Percentiles rank a stretch among this genome's conserved stretches.
These are phyloP conservation scores for Zaprionus taronus DNA, from an alignment of 1,140 invertebrate genomes.

Conservation along the genomic window DNA sequence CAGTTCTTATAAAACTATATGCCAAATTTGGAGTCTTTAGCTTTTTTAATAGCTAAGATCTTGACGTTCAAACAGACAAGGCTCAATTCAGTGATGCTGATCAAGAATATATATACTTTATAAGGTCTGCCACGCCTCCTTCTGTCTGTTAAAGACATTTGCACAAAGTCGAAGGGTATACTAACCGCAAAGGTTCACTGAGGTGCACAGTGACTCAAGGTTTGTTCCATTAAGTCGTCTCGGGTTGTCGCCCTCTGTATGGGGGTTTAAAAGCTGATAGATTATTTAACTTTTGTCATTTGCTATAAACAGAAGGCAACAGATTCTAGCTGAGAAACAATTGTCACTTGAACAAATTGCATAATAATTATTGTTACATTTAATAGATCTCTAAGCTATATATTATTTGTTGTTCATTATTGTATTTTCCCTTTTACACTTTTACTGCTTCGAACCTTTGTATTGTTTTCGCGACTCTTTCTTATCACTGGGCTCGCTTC, in stretches of 20 bases:
- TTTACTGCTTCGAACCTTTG: not conserved
- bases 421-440: not conserved
- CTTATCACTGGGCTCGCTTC: constrained; percentile 41
- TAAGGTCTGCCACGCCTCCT: too few species aligned
- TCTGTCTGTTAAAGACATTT: too few species aligned
- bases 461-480: constrained; percentile 34
- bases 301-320: not conserved
- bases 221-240: not conserved
- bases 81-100: too few species aligned
- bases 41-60: too few species aligned
- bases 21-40: too few species aligned
- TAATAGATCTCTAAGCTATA: not conserved
- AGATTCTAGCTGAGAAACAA: not conserved
- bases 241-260: not conserved
- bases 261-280: not conserved
- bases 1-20: too few species aligned
- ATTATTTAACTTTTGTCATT: not conserved
- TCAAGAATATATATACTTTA: too few species aligned
- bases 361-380: not conserved
- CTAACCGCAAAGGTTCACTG: constrained; percentile 1
- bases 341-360: too few species aligned
- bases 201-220: constrained; percentile 5
- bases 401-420: not conserved
- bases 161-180: too few species aligned
- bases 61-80: too few species aligned